phyloP scores from a whole-genome alignment of 2,113 vertebrate genomes.

The Sialia sialis region DNA sequence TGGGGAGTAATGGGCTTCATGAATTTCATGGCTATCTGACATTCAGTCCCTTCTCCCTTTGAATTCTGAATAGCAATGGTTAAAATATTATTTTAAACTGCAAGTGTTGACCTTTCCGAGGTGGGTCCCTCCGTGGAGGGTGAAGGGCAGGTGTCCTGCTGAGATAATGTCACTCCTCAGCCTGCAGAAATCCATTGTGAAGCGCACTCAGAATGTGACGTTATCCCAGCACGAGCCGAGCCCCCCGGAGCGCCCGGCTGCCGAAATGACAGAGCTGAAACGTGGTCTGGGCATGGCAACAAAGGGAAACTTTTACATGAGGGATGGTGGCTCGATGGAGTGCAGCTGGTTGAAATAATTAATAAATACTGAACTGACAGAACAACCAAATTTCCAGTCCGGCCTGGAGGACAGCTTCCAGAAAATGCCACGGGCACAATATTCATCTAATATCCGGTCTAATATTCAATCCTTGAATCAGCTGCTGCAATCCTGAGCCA shows the following conservation, averaged over 20 bases:
- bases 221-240: background rate
- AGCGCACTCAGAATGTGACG: slow-evolving; percentile 12
- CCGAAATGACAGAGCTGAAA: slow-evolving; percentile 25
- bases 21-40: slow-evolving; percentile 34
- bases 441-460: background rate
- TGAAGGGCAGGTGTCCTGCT: slow-evolving; percentile 53
- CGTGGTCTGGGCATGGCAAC: background rate
- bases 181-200: slow-evolving; percentile 48
- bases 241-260: background rate
- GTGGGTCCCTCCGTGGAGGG: slow-evolving; percentile 34
- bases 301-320: background rate
- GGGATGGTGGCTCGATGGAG: background rate
- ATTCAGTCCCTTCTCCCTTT: background rate
- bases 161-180: slow-evolving; percentile 63
- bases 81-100: slow-evolving; percentile 60
- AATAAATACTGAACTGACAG: background rate
- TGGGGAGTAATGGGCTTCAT: background rate
- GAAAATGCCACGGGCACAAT: background rate
- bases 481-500: background rate
- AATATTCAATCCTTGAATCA: background rate
- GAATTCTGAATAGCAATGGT: slow-evolving; percentile 22
- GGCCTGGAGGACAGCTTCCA: background rate
- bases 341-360: slow-evolving; percentile 16
- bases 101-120: slow-evolving; percentile 37
- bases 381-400: background rate